Percentiles rank a stretch among this genome's conserved stretches.
Conservation (phyloP, 2,797 vertebrate genomes). For the Aythya fuligula region DNA sequence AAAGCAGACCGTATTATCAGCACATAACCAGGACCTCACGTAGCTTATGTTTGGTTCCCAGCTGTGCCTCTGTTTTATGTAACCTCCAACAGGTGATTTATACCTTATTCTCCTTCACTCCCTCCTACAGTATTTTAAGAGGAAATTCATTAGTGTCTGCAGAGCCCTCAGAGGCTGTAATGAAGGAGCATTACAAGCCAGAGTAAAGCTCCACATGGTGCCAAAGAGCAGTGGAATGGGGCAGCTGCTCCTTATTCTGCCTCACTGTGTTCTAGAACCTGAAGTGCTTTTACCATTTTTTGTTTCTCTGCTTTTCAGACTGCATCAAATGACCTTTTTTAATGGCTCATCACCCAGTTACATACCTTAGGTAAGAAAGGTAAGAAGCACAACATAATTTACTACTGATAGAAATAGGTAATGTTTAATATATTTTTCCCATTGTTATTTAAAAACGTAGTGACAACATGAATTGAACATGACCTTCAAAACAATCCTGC, state of each 20-base stretch:
- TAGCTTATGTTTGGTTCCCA: neutral
- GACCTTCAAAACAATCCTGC: neutral
- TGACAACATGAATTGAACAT: neutral
- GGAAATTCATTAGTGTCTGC: neutral
- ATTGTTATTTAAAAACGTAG: neutral
- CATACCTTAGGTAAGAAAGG: neutral
- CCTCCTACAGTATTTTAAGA: neutral
- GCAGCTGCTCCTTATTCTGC: neutral
- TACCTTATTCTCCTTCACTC: neutral
- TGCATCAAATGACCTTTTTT: neutral
- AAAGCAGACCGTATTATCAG: neutral
- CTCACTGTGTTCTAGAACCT: neutral
- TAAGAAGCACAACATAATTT: neutral
- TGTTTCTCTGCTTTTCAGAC: neutral
- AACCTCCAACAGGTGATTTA: neutral
- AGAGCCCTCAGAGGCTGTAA: neutral
- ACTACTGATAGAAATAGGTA: neutral
- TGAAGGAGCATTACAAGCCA: neutral
- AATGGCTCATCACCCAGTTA: neutral
- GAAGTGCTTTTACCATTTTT: neutral
- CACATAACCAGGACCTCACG: neutral
- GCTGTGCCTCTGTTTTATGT: neutral
- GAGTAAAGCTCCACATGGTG: neutral
- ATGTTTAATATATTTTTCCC: neutral
- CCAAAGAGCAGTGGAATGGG: neutral